These are phyloP conservation scores for Etheostoma nigrum DNA, from an alignment of 2,797 vertebrate species.

Conservation along the genomic window DNA sequence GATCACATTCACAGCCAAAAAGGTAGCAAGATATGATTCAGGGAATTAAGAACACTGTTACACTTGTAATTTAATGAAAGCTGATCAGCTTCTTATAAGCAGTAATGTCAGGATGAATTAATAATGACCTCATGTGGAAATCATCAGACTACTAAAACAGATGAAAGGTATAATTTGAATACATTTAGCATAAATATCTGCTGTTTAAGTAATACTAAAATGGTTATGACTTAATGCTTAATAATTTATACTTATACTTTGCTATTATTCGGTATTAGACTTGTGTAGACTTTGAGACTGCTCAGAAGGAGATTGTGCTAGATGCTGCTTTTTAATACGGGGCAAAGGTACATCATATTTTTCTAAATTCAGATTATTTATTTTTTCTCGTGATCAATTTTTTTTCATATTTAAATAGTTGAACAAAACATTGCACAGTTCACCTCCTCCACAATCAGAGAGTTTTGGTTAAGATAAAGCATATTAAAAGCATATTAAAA, in stretches of 20 bases:
- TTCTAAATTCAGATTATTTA: not conserved
- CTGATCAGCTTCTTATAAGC: not conserved
- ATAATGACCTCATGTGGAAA: slow-evolving; percentile 1
- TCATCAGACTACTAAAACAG: not conserved
- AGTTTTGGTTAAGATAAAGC: not conserved
- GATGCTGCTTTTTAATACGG: not conserved
- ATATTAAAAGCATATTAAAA: no score
- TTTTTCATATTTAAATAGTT: no score
- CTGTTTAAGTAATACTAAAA: not conserved
- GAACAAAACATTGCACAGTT: no score
- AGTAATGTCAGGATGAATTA: slow-evolving; percentile 2
- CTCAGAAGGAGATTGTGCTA: not conserved
- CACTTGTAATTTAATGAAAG: slow-evolving; percentile 1
- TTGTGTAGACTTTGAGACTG: slow-evolving; percentile 1
- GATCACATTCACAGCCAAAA: not conserved
- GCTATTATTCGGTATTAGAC: not conserved
- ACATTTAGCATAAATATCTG: not conserved
- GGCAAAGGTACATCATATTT: not conserved
- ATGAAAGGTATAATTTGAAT: not conserved
- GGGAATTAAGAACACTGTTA: not conserved
- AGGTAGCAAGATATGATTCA: not conserved
- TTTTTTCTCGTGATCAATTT: no score
- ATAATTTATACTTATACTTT: not conserved
- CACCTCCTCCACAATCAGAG: not conserved
- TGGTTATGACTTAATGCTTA: not conserved